phyloP scores from a whole-genome alignment of 2,797 vertebrate genomes.

The Hippocampus kuda region DNA sequence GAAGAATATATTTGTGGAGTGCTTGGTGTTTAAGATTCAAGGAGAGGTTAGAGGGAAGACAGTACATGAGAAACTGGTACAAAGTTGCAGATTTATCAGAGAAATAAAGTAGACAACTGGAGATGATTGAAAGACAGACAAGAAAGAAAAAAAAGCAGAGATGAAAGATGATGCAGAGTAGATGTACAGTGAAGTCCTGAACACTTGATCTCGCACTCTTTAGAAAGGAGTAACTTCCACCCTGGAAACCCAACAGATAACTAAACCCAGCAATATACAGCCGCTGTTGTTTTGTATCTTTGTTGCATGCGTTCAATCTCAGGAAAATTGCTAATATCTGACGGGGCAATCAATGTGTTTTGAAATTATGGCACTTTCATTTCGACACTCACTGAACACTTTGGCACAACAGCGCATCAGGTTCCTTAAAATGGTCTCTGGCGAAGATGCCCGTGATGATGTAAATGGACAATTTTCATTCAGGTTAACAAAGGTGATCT shows the following conservation, averaged over 20 bases:
- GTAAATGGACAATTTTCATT: neutral
- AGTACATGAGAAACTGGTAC: slow-evolving; percentile 44
- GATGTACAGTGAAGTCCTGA: slow-evolving; percentile 33
- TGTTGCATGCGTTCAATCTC: neutral
- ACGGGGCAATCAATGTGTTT: neutral
- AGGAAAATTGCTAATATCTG: neutral
- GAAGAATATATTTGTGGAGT: slow-evolving; percentile 28
- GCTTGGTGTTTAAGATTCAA: slow-evolving; percentile 43
- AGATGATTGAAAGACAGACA: slow-evolving; percentile 14
- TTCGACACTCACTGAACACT: neutral
- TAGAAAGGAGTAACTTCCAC: slow-evolving; percentile 53
- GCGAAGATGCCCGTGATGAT: neutral
- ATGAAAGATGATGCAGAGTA: slow-evolving; percentile 10
- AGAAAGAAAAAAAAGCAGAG: slow-evolving; percentile 13
- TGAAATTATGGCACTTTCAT: neutral
- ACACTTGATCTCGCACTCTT: slow-evolving; percentile 38
- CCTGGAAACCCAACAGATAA: slow-evolving; percentile 47
- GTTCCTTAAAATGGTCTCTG: neutral
- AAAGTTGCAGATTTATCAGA: slow-evolving; percentile 37
- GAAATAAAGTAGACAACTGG: slow-evolving; percentile 13
- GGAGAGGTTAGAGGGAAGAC: slow-evolving; percentile 25
- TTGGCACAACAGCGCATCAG: neutral
- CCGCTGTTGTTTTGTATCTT: neutral
- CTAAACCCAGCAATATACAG: neutral
- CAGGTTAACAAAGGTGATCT: neutral